Conservation (phyloP, 2,113 vertebrate genomes). For the Pao palembangensis region DNA sequence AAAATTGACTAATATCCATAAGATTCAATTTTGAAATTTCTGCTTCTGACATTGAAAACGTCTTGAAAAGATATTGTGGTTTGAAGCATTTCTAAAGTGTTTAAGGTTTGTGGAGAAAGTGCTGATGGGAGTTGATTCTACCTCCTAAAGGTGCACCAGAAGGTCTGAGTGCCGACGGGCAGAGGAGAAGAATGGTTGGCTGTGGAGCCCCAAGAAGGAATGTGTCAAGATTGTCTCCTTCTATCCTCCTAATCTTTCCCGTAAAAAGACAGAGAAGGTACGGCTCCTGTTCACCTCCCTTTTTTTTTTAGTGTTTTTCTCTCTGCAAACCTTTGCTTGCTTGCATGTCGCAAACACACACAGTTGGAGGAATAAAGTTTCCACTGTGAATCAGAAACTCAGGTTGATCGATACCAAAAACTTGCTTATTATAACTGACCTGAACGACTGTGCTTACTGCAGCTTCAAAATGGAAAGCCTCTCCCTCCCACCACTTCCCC, state of each 20-base stretch:
- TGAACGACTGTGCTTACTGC: slow-evolving; percentile 36
- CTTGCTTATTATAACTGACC: slow-evolving; percentile 55
- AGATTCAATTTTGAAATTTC: background rate
- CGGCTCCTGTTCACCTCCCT: background rate
- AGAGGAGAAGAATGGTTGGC: slow-evolving; percentile 83
- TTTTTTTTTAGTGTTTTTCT: background rate
- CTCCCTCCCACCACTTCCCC: background rate
- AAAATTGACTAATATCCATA: no score
- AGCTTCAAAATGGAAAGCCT: slow-evolving; percentile 42
- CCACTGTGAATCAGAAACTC: slow-evolving; percentile 35
- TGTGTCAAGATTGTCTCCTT: slow-evolving; percentile 83
- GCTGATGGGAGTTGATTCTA: slow-evolving; percentile 46
- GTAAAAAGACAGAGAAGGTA: slow-evolving; percentile 74
- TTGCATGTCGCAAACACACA: slow-evolving; percentile 22
- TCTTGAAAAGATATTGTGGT: slow-evolving; percentile 1
- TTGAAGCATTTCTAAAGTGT: slow-evolving; percentile 20
- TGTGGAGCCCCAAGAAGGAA: slow-evolving; percentile 83
- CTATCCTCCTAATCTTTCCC: slow-evolving; percentile 86
- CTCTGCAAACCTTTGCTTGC: slow-evolving; percentile 6
- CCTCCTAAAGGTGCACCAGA: slow-evolving; percentile 81
- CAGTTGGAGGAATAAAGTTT: slow-evolving; percentile 41
- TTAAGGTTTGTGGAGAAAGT: slow-evolving; percentile 18
- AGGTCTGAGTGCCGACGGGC: slow-evolving; percentile 82
- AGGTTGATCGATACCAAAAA: slow-evolving; percentile 57
- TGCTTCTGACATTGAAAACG: no score